Conservation (phyloP, 2,888 invertebrate species). For the Mystacides longicornis region DNA sequence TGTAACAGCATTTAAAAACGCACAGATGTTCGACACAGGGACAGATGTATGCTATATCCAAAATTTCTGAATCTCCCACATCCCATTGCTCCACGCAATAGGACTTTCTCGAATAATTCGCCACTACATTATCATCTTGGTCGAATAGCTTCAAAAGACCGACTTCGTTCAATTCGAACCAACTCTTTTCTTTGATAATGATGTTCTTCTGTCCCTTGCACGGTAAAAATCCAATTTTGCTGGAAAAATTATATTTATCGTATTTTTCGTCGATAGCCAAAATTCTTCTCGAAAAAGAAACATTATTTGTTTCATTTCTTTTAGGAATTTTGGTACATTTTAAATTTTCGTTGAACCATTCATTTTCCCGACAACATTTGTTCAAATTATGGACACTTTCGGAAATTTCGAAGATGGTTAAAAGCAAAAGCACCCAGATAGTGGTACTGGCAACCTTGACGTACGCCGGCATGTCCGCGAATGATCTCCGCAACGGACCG, state of each 20-base stretch:
- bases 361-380: slow-evolving; percentile 20
- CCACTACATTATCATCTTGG: slow-evolving; percentile 3
- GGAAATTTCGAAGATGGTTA: not conserved
- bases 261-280: slow-evolving; percentile 10
- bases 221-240: slow-evolving; percentile 9
- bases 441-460: not conserved
- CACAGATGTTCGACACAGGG: slow-evolving; percentile 21
- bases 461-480: slow-evolving; percentile 4
- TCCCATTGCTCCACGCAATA: slow-evolving; percentile 20
- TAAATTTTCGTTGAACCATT: slow-evolving; percentile 12
- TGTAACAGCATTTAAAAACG: slow-evolving; percentile 18
- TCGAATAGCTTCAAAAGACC: slow-evolving; percentile 13
- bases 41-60: slow-evolving; percentile 17
- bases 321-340: slow-evolving; percentile 9
- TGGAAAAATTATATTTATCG: slow-evolving; percentile 11
- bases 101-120: slow-evolving; percentile 10
- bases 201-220: slow-evolving; percentile 8
- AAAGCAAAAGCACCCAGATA: not conserved
- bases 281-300: not conserved
- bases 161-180: slow-evolving; percentile 10
- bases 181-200: slow-evolving; percentile 2
- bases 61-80: not conserved
- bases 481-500: not conserved
- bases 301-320: not conserved
- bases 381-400: slow-evolving; percentile 11